Evolutionary conservation across 1,140 invertebrate genomes (phyloP), one percentile per base, ranked within the genome.

Genomic region (Drosophila kurseongensis): DNA sequence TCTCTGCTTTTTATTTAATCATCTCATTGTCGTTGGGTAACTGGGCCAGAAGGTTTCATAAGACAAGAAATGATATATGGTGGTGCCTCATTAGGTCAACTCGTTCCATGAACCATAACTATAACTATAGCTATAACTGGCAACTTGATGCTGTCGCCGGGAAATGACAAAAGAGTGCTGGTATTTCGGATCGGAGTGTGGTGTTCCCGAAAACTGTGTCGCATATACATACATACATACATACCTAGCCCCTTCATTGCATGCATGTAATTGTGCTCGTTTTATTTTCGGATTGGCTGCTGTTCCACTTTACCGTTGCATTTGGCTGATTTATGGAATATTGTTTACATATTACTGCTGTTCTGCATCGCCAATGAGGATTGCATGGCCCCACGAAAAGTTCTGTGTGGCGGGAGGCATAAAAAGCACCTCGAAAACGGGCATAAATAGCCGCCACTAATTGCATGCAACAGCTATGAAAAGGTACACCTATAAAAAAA

Each of bases 171-270:
- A 73, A 72, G 47, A 60, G 48, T 51, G 29, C 38, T 36, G 55
- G 14, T 45, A 50, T 14, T n/a, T 51, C 48, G 48, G 54, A 29
- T 45, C 8, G 48, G 29, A 51, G 47, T 62, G 27, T 32, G 61
- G 1, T 13, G 42, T 69, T 72, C 67, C 68, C 66, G 48, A 75
- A 79, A 82, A 79, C 58, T 82, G 63, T 83, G 80, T 82, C 80
- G 73, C 55, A 45, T 29, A 29, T 13, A n/a, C n/a, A n/a, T n/a
- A n/a, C n/a, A n/a, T n/a, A n/a, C n/a, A n/a, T n/a, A n/a, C n/a
- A n/a, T 18, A 12, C 7, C 12, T 27, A n/a, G 5, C 32, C 42
- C 50, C 18, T 58, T 47, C 62, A 78, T 78, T 62, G 55, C 44
- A 58, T 78, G 61, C 73, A 55, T 48, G 71, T 78, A 73, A 56